These are phyloP conservation scores for Drosophila guanche DNA, from an alignment of 1,140 invertebrate species.

Conservation along the genomic window DNA sequence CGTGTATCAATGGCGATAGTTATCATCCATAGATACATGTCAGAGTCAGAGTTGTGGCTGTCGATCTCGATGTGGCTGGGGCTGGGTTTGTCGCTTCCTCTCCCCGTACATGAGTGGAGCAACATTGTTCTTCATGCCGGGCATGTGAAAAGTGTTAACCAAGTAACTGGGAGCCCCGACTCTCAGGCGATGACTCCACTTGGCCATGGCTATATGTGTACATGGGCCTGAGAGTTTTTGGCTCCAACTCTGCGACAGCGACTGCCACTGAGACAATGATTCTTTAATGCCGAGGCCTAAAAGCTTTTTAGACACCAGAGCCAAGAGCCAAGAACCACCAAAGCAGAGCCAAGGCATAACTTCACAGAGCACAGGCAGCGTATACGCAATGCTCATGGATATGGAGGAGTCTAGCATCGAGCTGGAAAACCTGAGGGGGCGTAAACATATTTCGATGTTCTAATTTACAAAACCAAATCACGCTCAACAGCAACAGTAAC, in stretches of 20 bases:
- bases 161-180: slow-evolving; percentile 13
- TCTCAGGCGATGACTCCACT: slow-evolving; percentile 27
- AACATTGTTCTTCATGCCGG: slow-evolving; percentile 58
- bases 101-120: slow-evolving; percentile 51
- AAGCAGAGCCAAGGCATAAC: slow-evolving; percentile 12
- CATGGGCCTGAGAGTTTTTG: slow-evolving; percentile 32
- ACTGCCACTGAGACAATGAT: slow-evolving; percentile 55
- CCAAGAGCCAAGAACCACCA: slow-evolving; percentile 27
- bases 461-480: slow-evolving; percentile 65
- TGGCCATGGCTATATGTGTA: slow-evolving; percentile 43
- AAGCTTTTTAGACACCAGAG: slow-evolving; percentile 30
- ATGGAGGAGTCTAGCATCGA: slow-evolving; percentile 5
- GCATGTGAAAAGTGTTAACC: slow-evolving; percentile 74
- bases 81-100: background rate
- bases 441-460: slow-evolving; percentile 59
- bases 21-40: slow-evolving; percentile 14
- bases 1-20: slow-evolving; percentile 13
- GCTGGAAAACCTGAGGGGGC: slow-evolving; percentile 27
- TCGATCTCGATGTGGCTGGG: slow-evolving; percentile 1
- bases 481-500: slow-evolving; percentile 35
- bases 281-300: slow-evolving; percentile 64
- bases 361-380: slow-evolving; percentile 22
- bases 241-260: background rate
- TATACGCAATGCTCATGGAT: slow-evolving; percentile 38
- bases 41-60: slow-evolving; percentile 21